A percentile compares a stretch with the other conserved stretches of the same genome.
These are phyloP conservation scores for Rhinoptilus africanus DNA, from an alignment of 2,113 vertebrate genomes.

Conservation along the genomic window DNA sequence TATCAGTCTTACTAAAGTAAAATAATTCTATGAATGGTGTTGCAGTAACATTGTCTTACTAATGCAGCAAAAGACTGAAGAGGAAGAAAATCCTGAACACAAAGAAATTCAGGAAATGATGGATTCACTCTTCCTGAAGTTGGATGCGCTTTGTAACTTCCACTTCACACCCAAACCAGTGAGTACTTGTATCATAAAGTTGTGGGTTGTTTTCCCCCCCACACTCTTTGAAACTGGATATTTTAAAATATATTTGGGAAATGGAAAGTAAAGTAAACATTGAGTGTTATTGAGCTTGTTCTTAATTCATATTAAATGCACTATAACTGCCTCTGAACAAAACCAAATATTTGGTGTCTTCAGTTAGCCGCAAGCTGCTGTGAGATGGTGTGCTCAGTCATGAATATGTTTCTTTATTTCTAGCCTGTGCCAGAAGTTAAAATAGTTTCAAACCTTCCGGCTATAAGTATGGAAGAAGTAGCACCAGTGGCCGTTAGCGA, in stretches of 20 bases:
- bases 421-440: conserved; percentile 92
- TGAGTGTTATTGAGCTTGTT: background rate
- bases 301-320: background rate
- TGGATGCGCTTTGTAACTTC: conserved; percentile 96
- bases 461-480: conserved; percentile 93
- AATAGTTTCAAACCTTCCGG: conserved; percentile 91
- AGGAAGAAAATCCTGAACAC: conserved; percentile 90
- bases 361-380: background rate
- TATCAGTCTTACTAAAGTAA: background rate
- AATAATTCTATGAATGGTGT: background rate
- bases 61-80: conserved; percentile 83
- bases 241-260: background rate
- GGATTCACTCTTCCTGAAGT: conserved; percentile 90
- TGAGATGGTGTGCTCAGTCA: background rate
- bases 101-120: conserved; percentile 92
- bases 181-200: conserved; percentile 37
- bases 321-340: background rate
- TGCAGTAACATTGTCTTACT: background rate
- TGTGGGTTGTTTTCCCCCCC: background rate
- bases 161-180: conserved; percentile 96
- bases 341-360: background rate
- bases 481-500: conserved; percentile 89
- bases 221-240: background rate
- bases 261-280: background rate
- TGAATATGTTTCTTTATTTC: background rate